Evolutionary conservation across 2,797 vertebrate species (phyloP).

Genomic region (Telmatherina bonti): DNA sequence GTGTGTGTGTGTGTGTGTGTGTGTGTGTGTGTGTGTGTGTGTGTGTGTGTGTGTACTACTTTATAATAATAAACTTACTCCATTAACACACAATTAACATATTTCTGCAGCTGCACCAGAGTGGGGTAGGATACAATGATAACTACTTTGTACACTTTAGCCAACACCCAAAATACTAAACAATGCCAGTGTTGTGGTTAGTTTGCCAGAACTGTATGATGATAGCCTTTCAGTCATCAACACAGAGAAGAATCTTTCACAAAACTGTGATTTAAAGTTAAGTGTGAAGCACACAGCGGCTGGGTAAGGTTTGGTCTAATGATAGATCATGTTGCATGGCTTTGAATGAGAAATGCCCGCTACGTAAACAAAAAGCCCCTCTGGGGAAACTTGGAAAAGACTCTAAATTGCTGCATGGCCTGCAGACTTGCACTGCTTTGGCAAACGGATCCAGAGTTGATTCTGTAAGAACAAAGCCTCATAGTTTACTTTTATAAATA

Average conservation of each 20-base stretch:
- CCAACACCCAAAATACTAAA: slow-evolving; percentile 38
- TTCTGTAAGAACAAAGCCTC: slow-evolving; percentile 28
- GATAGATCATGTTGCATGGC: slow-evolving; percentile 48
- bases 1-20: too few relatives aligned
- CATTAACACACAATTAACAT: neutral
- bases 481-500: slow-evolving; percentile 59
- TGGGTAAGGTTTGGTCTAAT: slow-evolving; percentile 40
- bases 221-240: slow-evolving; percentile 32
- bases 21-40: too few relatives aligned
- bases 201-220: slow-evolving; percentile 11
- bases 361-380: slow-evolving; percentile 42
- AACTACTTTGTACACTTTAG: slow-evolving; percentile 12
- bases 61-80: too few relatives aligned
- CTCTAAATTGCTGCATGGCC: slow-evolving; percentile 59
- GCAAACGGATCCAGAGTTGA: slow-evolving; percentile 61
- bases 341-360: slow-evolving; percentile 57
- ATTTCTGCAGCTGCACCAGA: neutral
- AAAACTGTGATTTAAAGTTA: slow-evolving; percentile 18
- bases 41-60: too few relatives aligned
- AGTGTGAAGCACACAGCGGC: slow-evolving; percentile 35
- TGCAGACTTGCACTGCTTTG: slow-evolving; percentile 54
- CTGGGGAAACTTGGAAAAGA: slow-evolving; percentile 53
- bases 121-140: slow-evolving; percentile 4
- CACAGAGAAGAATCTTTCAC: slow-evolving; percentile 1
- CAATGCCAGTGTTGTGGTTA: slow-evolving; percentile 17